phyloP scores from a whole-genome alignment of 2,888 invertebrate genomes.

The Cecidostiba fungosa region DNA sequence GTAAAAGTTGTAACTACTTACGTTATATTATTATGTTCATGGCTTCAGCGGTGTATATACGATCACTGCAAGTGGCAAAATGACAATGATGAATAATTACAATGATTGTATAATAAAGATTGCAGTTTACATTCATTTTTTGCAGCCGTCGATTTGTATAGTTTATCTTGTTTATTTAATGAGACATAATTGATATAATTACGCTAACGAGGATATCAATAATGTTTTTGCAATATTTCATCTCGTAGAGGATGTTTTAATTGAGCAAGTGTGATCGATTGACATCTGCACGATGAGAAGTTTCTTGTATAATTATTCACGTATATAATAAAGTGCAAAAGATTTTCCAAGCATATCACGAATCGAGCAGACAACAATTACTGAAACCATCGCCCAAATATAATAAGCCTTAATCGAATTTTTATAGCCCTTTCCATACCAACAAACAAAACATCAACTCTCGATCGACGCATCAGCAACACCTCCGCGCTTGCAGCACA shows the following conservation, averaged over 20 bases:
- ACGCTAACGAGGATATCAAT: not conserved
- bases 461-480: not conserved
- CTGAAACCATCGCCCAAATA: no score
- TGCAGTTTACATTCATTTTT: not conserved
- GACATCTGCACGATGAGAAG: not conserved
- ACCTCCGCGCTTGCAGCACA: not conserved
- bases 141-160: not conserved
- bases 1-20: slow-evolving; percentile 10
- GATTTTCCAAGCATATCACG: no score
- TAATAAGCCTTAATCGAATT: no score
- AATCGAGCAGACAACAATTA: no score
- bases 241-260: not conserved
- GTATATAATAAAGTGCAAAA: no score
- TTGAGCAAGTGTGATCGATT: not conserved
- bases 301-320: not conserved
- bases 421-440: not conserved
- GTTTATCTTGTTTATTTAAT: slow-evolving; percentile 4
- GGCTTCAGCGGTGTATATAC: not conserved
- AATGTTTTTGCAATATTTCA: not conserved
- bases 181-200: not conserved
- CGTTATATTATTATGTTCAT: not conserved
- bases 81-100: slow-evolving; percentile 7
- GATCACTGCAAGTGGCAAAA: not conserved
- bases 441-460: not conserved
- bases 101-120: not conserved